These are phyloP conservation scores for Protophormia terraenovae DNA, from an alignment of 2,888 invertebrate genomes.

Conservation along the genomic window DNA sequence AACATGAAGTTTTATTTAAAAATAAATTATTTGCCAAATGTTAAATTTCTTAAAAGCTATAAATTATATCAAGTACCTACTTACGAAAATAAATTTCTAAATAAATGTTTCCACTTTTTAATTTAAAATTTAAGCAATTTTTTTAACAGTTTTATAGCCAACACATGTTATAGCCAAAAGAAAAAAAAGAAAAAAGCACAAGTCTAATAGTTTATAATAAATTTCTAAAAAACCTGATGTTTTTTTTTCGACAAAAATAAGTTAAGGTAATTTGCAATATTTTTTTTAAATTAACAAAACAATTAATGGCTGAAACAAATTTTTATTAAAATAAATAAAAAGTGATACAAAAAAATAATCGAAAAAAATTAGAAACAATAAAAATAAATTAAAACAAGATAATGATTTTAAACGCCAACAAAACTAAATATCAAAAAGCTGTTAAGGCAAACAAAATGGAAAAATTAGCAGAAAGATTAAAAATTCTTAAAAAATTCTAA, in stretches of 20 bases:
- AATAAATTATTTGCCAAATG: no score
- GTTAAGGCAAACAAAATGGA: not conserved
- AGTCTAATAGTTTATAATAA: not conserved
- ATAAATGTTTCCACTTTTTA: not conserved
- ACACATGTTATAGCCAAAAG: not conserved
- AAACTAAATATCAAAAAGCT: not conserved
- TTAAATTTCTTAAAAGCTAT: not conserved
- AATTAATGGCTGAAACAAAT: not conserved
- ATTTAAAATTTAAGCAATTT: not conserved
- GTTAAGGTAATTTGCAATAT: not conserved
- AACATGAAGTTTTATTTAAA: no score
- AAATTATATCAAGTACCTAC: not conserved
- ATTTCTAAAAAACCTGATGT: not conserved
- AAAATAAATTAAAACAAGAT: conserved; percentile 14
- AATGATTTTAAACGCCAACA: conserved; percentile 28
- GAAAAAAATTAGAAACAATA: not conserved
- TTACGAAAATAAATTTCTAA: not conserved
- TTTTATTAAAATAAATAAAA: not conserved
- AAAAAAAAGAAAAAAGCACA: not conserved
- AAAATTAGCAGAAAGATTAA: conserved; percentile 7
- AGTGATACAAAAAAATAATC: not conserved
- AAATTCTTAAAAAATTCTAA: not conserved
- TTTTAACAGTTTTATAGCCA: not conserved
- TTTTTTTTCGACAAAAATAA: not conserved
- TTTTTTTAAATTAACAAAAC: not conserved